Evolutionary conservation across 2,888 invertebrate species (phyloP).

Genomic region (Stenurella melanura): DNA sequence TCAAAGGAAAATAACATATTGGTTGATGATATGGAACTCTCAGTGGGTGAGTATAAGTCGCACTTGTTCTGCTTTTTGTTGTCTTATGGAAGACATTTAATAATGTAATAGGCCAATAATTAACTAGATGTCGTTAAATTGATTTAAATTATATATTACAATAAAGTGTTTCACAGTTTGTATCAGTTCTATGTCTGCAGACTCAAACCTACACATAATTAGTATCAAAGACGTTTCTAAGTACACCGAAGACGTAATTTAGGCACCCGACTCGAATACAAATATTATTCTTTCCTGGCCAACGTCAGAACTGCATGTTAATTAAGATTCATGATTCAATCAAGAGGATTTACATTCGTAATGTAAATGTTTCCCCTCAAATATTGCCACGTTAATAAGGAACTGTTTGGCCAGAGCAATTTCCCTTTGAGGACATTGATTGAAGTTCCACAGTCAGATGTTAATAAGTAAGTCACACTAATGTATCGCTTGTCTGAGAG

Average conservation of each 20-base stretch:
- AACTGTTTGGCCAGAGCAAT: conserved; percentile 58
- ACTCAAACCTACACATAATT: neutral
- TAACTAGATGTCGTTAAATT: too few relatives aligned
- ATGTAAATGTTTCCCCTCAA: conserved; percentile 51
- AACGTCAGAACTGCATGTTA: conserved; percentile 15
- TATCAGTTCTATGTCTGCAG: neutral
- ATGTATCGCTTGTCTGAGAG: conserved; percentile 59
- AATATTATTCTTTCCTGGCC: conserved; percentile 14
- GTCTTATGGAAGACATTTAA: too few relatives aligned
- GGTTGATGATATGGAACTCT: too few relatives aligned
- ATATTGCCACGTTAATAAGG: conserved; percentile 56
- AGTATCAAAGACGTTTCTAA: neutral
- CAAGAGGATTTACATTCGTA: conserved; percentile 49
- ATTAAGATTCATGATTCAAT: conserved; percentile 53
- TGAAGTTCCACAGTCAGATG: conserved; percentile 60
- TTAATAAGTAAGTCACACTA: conserved; percentile 63
- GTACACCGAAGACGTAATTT: neutral
- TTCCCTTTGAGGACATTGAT: conserved; percentile 63
- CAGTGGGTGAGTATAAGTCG: too few relatives aligned
- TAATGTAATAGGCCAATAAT: too few relatives aligned
- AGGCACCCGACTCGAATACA: neutral
- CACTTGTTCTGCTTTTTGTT: too few relatives aligned
- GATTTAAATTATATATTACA: too few relatives aligned
- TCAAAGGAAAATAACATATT: too few relatives aligned
- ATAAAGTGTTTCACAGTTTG: neutral